phyloP scores from a whole-genome alignment of 2,113 vertebrate genomes.

The Podarcis raffonei region DNA sequence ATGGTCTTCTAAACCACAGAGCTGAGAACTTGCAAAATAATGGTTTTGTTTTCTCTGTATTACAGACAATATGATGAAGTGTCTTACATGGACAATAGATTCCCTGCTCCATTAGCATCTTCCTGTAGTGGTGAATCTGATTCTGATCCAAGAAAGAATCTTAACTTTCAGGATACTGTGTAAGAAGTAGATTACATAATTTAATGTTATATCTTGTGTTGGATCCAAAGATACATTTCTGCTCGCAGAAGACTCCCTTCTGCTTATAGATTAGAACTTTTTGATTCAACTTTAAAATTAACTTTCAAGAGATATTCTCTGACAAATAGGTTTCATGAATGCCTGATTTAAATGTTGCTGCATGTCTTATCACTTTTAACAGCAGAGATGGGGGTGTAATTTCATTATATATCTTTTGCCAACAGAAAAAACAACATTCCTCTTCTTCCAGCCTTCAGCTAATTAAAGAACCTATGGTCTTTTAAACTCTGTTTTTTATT shows the following conservation, averaged over 20 bases:
- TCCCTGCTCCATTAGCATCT: constrained; percentile 51
- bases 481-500: too few relatives aligned
- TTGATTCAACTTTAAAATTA: neutral
- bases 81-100: constrained; percentile 82
- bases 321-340: neutral
- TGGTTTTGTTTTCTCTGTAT: constrained; percentile 12
- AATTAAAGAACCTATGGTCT: too few relatives aligned
- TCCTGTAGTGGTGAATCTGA: constrained; percentile 56
- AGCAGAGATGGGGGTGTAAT: too few relatives aligned
- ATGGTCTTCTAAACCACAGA: neutral
- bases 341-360: neutral
- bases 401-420: too few relatives aligned
- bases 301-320: neutral
- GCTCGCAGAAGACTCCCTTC: neutral
- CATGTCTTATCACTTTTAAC: neutral
- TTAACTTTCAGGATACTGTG: constrained; percentile 84
- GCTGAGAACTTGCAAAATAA: rapidly evolving
- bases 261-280: neutral
- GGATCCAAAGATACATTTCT: neutral
- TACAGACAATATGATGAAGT: constrained; percentile 79
- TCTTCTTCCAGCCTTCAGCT: too few relatives aligned
- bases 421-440: too few relatives aligned
- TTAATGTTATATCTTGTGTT: neutral
- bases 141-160: constrained; percentile 69
- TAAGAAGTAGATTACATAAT: constrained; percentile 74